A percentile compares a stretch with the other conserved stretches of the same genome.
Conservation (phyloP, 2,797 vertebrate species). For the Pristis pectinata region DNA sequence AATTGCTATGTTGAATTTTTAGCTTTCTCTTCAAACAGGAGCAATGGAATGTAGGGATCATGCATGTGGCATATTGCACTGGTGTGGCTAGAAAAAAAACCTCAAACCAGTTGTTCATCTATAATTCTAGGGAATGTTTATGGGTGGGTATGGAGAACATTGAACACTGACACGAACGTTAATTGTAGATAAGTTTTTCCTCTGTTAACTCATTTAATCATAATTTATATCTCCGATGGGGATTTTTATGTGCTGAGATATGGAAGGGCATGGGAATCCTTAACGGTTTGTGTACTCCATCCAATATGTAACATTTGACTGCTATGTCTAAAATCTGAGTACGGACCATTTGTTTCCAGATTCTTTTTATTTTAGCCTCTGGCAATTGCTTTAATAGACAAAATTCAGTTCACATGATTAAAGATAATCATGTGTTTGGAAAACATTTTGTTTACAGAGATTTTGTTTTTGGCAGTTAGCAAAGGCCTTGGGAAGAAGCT, state of each 20-base stretch:
- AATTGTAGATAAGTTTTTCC: background rate
- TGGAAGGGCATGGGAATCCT: background rate
- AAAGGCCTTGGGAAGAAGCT: background rate
- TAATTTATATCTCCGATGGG: background rate
- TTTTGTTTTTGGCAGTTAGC: background rate
- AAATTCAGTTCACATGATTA: background rate
- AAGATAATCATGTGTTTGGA: background rate
- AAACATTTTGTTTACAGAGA: background rate
- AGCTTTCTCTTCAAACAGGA: background rate
- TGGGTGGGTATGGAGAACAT: background rate
- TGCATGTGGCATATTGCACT: background rate
- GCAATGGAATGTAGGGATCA: background rate
- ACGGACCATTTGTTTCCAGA: background rate
- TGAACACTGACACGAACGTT: background rate
- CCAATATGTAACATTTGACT: background rate
- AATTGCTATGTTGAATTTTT: background rate
- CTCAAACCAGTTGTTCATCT: slow-evolving; percentile 8
- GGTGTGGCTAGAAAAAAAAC: background rate
- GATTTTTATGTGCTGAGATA: background rate
- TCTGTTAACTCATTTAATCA: background rate
- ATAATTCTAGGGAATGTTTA: background rate
- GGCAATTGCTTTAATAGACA: background rate
- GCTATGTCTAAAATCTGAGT: background rate
- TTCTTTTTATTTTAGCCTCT: background rate
- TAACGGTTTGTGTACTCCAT: background rate